Conservation (phyloP, 1,140 invertebrate genomes). For the Atta cephalotes region DNA sequence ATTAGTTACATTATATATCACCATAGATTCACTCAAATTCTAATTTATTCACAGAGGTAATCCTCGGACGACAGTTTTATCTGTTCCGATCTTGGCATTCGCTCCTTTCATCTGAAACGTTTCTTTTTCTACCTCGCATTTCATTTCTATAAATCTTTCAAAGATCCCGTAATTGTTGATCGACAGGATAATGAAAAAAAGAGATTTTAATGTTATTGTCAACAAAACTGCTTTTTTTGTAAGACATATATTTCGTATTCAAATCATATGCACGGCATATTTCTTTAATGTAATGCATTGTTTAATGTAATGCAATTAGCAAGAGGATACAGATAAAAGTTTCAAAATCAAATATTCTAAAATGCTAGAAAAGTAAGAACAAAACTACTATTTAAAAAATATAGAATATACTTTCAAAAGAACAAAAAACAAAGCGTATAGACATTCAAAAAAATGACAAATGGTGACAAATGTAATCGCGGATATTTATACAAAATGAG, state of each 20-base stretch:
- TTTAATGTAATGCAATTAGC: neutral
- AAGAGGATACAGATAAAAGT: neutral
- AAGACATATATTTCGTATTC: neutral
- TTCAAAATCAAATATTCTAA: neutral
- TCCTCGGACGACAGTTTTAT: conserved; percentile 75
- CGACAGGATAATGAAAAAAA: neutral
- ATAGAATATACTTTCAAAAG: neutral
- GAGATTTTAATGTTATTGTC: conserved; percentile 58
- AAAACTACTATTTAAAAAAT: neutral
- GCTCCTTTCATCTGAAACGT: conserved; percentile 37
- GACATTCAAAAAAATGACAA: neutral
- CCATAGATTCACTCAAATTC: conserved; percentile 82
- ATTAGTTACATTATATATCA: conserved; percentile 84
- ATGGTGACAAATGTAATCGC: neutral
- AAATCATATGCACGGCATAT: neutral
- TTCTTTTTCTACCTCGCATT: conserved; percentile 33
- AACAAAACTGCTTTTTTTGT: neutral
- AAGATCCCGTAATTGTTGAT: conserved; percentile 77
- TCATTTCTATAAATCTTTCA: conserved; percentile 77
- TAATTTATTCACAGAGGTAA: conserved; percentile 84
- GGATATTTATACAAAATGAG: conserved; percentile 22
- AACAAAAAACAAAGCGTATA: too few relatives aligned
- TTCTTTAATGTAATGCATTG: neutral
- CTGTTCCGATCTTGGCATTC: conserved; percentile 62
- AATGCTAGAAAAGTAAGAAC: neutral